A percentile compares a stretch with the other conserved stretches of the same genome.
Evolutionary conservation across 2,113 vertebrate genomes (phyloP).

Genomic region (Spermophilus dauricus): DNA sequence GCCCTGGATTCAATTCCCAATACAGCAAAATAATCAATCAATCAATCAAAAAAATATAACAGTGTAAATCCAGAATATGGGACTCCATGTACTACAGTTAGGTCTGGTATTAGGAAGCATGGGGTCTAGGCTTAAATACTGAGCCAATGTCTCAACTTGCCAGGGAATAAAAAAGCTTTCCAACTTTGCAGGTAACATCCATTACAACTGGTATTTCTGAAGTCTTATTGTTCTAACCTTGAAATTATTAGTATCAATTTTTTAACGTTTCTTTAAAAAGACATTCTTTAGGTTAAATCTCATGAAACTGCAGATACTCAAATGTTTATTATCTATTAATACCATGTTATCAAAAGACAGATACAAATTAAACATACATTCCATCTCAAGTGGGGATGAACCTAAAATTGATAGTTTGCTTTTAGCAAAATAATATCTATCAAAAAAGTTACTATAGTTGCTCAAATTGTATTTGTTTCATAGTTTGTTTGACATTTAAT

Average conservation of each 20-base stretch:
- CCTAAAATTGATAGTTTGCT: constrained; percentile 33
- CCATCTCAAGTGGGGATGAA: not conserved
- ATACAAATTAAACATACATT: constrained; percentile 17
- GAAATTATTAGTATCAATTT: constrained; percentile 24
- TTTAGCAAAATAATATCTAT: constrained; percentile 51
- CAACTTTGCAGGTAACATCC: not conserved
- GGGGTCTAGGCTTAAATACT: not conserved
- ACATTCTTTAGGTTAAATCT: not conserved
- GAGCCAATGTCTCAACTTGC: not conserved
- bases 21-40: not conserved
- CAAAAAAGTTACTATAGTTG: constrained; percentile 48
- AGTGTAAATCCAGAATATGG: not conserved
- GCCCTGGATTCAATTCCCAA: not conserved
- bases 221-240: not conserved
- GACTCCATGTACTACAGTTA: not conserved
- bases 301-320: not conserved
- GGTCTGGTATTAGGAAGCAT: no score
- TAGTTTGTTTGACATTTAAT: constrained; percentile 43
- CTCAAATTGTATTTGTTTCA: constrained; percentile 41
- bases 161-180: not conserved
- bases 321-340: not conserved
- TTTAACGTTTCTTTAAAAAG: constrained; percentile 9
- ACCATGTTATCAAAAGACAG: constrained; percentile 33
- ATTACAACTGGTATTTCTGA: not conserved
- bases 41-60: not conserved